Evolutionary conservation across 2,888 invertebrate genomes (phyloP).

Genomic region (Metalampra italica): DNA sequence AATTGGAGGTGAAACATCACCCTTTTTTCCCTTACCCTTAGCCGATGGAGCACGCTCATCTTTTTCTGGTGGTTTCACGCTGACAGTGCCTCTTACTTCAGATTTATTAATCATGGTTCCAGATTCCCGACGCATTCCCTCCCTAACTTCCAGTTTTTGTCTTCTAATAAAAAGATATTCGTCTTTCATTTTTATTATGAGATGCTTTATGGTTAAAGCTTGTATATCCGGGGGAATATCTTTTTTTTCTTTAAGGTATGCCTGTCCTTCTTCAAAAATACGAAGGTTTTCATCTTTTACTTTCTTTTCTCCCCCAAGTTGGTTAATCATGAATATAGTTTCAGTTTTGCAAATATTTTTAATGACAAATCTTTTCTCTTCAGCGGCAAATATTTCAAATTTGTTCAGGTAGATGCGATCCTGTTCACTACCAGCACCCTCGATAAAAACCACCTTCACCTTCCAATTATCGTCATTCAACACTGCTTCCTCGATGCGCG

Average conservation of each 20-base stretch:
- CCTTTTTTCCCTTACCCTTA: slow-evolving; percentile 36
- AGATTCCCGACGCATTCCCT: slow-evolving; percentile 58
- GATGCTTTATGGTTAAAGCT: slow-evolving; percentile 62
- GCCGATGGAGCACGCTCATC: slow-evolving; percentile 21
- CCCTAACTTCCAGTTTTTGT: slow-evolving; percentile 55
- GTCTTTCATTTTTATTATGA: slow-evolving; percentile 66
- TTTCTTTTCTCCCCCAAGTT: slow-evolving; percentile 65
- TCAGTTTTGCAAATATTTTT: slow-evolving; percentile 70
- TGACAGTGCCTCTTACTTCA: slow-evolving; percentile 55
- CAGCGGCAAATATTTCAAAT: slow-evolving; percentile 56
- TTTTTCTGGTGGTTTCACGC: slow-evolving; percentile 28
- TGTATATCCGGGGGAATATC: slow-evolving; percentile 60
- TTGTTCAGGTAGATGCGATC: slow-evolving; percentile 60
- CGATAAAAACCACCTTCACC: slow-evolving; percentile 58
- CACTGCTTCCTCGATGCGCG: slow-evolving; percentile 41
- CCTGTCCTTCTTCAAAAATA: slow-evolving; percentile 65
- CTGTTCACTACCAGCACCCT: slow-evolving; percentile 64
- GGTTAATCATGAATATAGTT: slow-evolving; percentile 70
- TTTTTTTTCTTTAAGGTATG: slow-evolving; percentile 56
- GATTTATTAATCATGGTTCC: slow-evolving; percentile 49
- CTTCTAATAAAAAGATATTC: slow-evolving; percentile 59
- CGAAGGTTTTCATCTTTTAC: slow-evolving; percentile 55
- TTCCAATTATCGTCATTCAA: slow-evolving; percentile 54
- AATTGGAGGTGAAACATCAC: slow-evolving; percentile 23
- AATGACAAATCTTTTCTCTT: slow-evolving; percentile 63